phyloP scores from a whole-genome alignment of 2,113 vertebrate genomes.

The Macroglossus sobrinus region DNA sequence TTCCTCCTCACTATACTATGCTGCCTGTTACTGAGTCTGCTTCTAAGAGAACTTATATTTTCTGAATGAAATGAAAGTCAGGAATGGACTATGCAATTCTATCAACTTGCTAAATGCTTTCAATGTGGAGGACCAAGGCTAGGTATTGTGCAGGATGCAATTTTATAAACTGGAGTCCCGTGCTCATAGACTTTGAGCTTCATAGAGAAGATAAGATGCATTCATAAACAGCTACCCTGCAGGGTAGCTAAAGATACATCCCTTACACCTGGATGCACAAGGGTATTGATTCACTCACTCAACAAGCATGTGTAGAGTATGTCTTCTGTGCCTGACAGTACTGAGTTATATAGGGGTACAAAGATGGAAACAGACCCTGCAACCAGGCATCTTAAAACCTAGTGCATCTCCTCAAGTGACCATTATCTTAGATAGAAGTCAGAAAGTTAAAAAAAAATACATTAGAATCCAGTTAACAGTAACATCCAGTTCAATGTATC shows the following conservation, averaged over 20 bases:
- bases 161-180: not conserved
- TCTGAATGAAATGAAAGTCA: not conserved
- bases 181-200: not conserved
- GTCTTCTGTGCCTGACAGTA: not conserved
- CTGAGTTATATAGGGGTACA: not conserved
- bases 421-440: not conserved
- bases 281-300: not conserved
- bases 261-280: not conserved
- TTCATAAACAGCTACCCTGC: not conserved
- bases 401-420: not conserved
- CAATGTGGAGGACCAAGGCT: not conserved
- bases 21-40: not conserved
- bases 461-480: not conserved
- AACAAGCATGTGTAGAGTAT: not conserved
- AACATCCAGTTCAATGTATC: not conserved
- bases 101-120: not conserved
- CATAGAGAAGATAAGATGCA: not conserved
- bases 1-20: not conserved
- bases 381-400: not conserved
- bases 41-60: not conserved
- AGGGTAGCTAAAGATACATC: not conserved
- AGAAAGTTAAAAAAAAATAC: not conserved
- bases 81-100: not conserved
- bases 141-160: not conserved
- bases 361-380: not conserved